These are phyloP conservation scores for Drosophila sp. DNA, from an alignment of 1,140 invertebrate species.

Conservation along the genomic window DNA sequence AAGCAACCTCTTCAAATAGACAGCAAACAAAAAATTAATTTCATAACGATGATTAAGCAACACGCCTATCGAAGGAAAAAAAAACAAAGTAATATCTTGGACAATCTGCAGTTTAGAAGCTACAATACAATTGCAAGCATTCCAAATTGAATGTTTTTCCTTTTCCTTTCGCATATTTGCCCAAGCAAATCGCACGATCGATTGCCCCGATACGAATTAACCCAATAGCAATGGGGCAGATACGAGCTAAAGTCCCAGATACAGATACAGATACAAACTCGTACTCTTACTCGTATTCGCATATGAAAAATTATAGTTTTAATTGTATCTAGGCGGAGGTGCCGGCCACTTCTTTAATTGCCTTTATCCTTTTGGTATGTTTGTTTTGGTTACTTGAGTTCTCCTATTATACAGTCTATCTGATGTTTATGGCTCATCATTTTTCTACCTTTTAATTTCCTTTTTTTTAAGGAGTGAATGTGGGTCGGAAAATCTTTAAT, in stretches of 20 bases:
- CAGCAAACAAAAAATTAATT: slow-evolving; percentile 59
- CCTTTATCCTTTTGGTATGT: slow-evolving; percentile 49
- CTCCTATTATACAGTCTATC: slow-evolving; percentile 4
- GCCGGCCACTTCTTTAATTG: slow-evolving; percentile 57
- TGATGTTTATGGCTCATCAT: slow-evolving; percentile 68
- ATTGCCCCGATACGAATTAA: slow-evolving; percentile 74
- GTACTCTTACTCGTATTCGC: slow-evolving; percentile 4
- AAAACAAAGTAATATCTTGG: slow-evolving; percentile 26
- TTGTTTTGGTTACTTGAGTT: slow-evolving; percentile 54
- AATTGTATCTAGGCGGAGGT: slow-evolving; percentile 59
- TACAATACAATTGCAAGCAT: slow-evolving; percentile 48
- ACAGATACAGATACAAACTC: slow-evolving; percentile 9
- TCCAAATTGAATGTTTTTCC: slow-evolving; percentile 63
- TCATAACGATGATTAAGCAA: slow-evolving; percentile 57
- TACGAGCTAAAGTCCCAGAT: slow-evolving; percentile 33
- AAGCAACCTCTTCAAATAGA: neutral
- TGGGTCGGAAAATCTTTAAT: neutral
- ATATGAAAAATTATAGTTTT: slow-evolving; percentile 70
- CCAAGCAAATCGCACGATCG: slow-evolving; percentile 52
- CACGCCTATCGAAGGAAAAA: slow-evolving; percentile 46
- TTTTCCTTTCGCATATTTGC: slow-evolving; percentile 9
- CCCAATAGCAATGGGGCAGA: slow-evolving; percentile 54
- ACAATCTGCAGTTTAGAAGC: slow-evolving; percentile 27
- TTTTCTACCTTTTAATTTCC: slow-evolving; percentile 39
- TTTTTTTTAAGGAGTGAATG: neutral